These are phyloP conservation scores for Petromus typicus DNA, from an alignment of 2,113 vertebrate genomes.

Conservation along the genomic window DNA sequence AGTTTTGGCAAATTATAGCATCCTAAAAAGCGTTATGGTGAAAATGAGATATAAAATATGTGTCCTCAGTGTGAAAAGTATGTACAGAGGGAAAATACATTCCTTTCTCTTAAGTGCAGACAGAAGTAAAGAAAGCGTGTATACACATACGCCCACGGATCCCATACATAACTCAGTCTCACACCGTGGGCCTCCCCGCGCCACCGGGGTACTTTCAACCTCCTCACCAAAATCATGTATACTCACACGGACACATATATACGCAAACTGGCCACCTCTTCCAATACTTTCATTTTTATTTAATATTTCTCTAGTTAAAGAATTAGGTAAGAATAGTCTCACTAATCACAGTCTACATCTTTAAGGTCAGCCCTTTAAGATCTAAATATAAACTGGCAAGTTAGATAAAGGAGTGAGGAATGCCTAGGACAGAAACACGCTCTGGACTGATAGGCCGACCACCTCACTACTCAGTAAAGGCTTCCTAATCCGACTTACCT, in stretches of 20 bases:
- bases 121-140: background rate
- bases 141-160: background rate
- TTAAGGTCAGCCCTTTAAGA: constrained; percentile 32
- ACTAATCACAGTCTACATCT: background rate
- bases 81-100: background rate
- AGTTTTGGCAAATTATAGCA: constrained; percentile 3
- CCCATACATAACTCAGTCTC: background rate
- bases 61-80: background rate
- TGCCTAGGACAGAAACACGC: background rate
- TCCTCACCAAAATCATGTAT: background rate
- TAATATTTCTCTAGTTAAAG: constrained; percentile 49
- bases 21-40: constrained; percentile 8
- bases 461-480: background rate
- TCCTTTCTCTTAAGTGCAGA: constrained; percentile 30
- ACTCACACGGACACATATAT: background rate
- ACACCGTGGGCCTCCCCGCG: constrained; percentile 2
- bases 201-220: background rate
- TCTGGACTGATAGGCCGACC: background rate
- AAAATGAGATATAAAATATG: constrained; percentile 26
- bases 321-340: constrained; percentile 13
- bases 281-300: background rate
- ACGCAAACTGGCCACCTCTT: background rate
- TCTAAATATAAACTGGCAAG: constrained; percentile 9
- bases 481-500: constrained; percentile 82
- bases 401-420: background rate